A percentile compares a stretch with the other conserved stretches of the same genome.
Evolutionary conservation across 2,113 vertebrate species (phyloP).

Genomic region (Takifugu bimaculatus): DNA sequence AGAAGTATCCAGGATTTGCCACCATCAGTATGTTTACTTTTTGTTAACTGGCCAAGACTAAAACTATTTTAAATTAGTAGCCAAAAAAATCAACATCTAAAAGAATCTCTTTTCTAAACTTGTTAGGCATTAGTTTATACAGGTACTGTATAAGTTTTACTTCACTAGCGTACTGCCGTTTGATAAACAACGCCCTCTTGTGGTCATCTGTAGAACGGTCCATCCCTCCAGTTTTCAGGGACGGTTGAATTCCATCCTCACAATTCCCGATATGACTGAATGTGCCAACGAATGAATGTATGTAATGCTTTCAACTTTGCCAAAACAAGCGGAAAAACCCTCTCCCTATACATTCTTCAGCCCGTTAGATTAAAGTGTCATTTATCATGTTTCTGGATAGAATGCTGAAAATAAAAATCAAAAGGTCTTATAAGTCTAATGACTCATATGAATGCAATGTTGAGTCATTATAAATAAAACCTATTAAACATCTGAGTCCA

Average conservation of each 20-base stretch:
- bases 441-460: conserved; percentile 12
- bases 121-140: too few species aligned
- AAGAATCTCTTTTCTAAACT: too few species aligned
- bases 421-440: conserved; percentile 1
- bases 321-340: background rate
- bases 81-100: too few species aligned
- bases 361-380: conserved; percentile 5
- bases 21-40: too few species aligned
- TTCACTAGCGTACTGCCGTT: background rate
- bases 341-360: background rate
- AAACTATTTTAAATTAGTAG: too few species aligned
- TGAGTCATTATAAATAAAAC: conserved; percentile 12
- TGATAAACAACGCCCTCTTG: conserved; percentile 61
- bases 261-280: conserved; percentile 5
- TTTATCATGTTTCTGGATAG: conserved; percentile 5
- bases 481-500: conserved; percentile 8
- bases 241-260: background rate
- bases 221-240: background rate
- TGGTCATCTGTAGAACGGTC: conserved; percentile 29
- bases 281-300: background rate
- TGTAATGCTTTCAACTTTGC: background rate
- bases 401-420: conserved; percentile 7
- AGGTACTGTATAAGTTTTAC: too few species aligned
- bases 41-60: too few species aligned
- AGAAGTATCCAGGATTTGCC: background rate